Base-by-base conservation (phyloP, 2,113 vertebrate genomes). In the Oceanites oceanicus region DNA sequence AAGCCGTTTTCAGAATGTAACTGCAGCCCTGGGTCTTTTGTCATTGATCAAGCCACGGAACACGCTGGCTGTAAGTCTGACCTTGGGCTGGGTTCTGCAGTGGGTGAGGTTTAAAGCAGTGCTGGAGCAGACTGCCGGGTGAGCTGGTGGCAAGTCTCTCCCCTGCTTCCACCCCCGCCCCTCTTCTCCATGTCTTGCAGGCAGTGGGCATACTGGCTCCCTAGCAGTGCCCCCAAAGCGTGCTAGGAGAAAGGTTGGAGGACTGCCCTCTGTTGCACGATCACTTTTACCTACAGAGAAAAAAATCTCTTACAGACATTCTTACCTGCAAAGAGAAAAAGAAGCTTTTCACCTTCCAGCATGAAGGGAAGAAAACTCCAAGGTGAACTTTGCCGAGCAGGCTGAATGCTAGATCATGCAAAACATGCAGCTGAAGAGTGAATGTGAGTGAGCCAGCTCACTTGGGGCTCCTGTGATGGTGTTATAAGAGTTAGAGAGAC, bases 171-270 rank as follows among this genome's bases (percentile, higher is more conserved):
- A 52, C 3, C 47, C 10, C 23, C 1, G 1, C 56, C 59, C 36
- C 15, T 26, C 38, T 42, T 42, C 68, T 58, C 40, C 38, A 30
- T 13, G 36, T 72, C 58, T 18, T 18, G 29, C 44, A 59, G 70
- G 52, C 30, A n/a, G 38, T 3, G 11, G 19, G 6, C 0, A 0
- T 7, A 4, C 1, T 6, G 40, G 34, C 25, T 70, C 56, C n/a
- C 25, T 29, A 27, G 30, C 34, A 29, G 58, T n/a, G 36, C 3
- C 25, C 40, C 30, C 30, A 83, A 26, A 45, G 34, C 12, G 23
- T 0, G 0, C 18, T 1, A 21, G 63, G 7, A 32, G 34, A 73
- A 91, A 91, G 29, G 78, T 3, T 23, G 34, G 15, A 72, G 40
- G 18, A 32, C 25, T 79, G 61, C 30, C 32, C 23, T 65, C 66